phyloP scores from a whole-genome alignment of 1,140 invertebrate species.

The Drosophila sp. region DNA sequence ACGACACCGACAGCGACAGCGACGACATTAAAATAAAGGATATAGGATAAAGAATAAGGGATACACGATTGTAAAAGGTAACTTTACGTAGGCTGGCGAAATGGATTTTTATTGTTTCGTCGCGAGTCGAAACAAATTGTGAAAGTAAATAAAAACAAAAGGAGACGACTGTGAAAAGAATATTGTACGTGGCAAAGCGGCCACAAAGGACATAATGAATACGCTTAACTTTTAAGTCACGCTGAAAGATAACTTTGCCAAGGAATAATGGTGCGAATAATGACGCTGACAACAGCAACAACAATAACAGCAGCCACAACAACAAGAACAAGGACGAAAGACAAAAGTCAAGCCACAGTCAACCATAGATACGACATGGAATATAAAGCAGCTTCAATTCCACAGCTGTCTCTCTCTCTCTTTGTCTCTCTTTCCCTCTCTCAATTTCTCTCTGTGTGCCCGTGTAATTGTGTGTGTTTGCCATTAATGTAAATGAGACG shows the following conservation, averaged over 20 bases:
- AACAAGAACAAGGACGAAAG: constrained; percentile 52
- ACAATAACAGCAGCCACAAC: no score
- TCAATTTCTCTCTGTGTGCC: not conserved
- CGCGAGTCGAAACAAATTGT: constrained; percentile 67
- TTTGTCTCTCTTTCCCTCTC: not conserved
- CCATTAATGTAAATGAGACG: constrained; percentile 75
- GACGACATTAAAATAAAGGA: constrained; percentile 38
- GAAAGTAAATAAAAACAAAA: constrained; percentile 79
- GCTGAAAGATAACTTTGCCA: constrained; percentile 73
- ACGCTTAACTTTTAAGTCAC: constrained; percentile 82
- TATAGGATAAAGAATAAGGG: constrained; percentile 28
- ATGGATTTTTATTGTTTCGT: constrained; percentile 76
- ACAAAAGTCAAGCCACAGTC: constrained; percentile 43
- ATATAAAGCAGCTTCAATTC: constrained; percentile 54
- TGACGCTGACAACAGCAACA: constrained; percentile 70
- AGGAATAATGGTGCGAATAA: constrained; percentile 78
- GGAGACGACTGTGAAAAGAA: not conserved
- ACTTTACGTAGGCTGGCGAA: constrained; percentile 36
- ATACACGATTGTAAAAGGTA: constrained; percentile 8
- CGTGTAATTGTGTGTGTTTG: constrained; percentile 25
- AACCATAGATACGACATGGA: constrained; percentile 25
- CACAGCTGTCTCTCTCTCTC: not conserved
- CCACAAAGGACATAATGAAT: constrained; percentile 80
- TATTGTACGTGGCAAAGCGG: constrained; percentile 42
- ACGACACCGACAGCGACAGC: not conserved